These are phyloP conservation scores for Ernsta delagoae DNA, from an alignment of 2,888 invertebrate species.

Conservation along the genomic window DNA sequence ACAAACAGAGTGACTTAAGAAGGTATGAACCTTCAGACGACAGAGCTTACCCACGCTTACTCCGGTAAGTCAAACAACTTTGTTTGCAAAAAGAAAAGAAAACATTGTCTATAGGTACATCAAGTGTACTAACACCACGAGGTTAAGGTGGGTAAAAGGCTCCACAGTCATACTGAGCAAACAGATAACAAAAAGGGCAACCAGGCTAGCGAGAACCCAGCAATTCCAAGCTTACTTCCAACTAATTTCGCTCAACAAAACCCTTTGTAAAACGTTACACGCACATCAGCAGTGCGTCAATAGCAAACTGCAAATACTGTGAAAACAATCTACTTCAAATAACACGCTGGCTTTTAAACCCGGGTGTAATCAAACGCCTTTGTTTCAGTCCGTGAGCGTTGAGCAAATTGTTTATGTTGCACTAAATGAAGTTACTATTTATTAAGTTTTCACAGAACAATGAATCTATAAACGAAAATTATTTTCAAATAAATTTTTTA, in stretches of 20 bases:
- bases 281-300: constrained; percentile 35
- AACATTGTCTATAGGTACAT: too few species aligned
- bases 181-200: neutral
- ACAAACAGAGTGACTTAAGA: too few species aligned
- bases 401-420: neutral
- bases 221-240: neutral
- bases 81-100: neutral
- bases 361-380: constrained; percentile 12
- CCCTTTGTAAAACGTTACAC: constrained; percentile 46
- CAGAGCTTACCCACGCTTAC: too few species aligned
- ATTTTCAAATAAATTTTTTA: too few species aligned
- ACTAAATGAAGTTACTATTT: neutral
- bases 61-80: too few species aligned
- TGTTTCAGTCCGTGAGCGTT: neutral
- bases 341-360: constrained; percentile 12
- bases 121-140: too few species aligned
- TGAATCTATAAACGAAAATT: too few species aligned
- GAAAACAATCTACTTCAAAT: constrained; percentile 20
- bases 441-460: neutral
- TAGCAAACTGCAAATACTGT: constrained; percentile 13
- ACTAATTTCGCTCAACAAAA: constrained; percentile 46
- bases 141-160: too few species aligned
- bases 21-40: too few species aligned
- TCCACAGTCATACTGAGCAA: too few species aligned
- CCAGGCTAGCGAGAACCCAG: neutral